Conservation (phyloP, 2,888 invertebrate species). For the Masnerella sp. region DNA sequence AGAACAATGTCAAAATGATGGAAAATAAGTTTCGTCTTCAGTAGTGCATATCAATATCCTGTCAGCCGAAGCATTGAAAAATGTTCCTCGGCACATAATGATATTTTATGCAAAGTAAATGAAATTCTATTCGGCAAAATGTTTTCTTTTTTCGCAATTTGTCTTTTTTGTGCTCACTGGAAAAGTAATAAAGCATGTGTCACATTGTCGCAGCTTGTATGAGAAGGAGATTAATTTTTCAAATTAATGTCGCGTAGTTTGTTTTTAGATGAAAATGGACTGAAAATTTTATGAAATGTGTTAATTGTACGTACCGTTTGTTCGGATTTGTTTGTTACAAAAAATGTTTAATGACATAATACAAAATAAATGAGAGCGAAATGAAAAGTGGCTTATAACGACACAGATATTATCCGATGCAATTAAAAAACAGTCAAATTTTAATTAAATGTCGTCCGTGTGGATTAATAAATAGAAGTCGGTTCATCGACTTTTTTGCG, state of each 20-base stretch:
- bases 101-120: not conserved
- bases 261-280: not conserved
- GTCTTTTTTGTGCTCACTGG: not conserved
- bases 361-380: no score
- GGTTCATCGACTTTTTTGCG: not conserved
- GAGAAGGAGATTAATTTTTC: not conserved
- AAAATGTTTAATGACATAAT: no score
- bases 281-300: no score
- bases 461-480: constrained; percentile 5
- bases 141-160: constrained; percentile 13
- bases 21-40: constrained; percentile 3
- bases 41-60: constrained; percentile 11
- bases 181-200: constrained; percentile 12
- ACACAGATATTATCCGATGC: no score
- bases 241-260: constrained; percentile 4
- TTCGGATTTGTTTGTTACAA: not conserved
- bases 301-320: constrained; percentile 17
- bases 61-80: not conserved
- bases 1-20: not conserved
- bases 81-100: not conserved
- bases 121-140: constrained; percentile 7
- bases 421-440: no score
- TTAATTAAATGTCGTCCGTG: not conserved
- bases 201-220: constrained; percentile 1
- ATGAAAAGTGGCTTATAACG: no score